A percentile compares a stretch with the other conserved stretches of the same genome.
Evolutionary conservation across 2,113 vertebrate genomes (phyloP).

Genomic region (Pterocles burchelli): DNA sequence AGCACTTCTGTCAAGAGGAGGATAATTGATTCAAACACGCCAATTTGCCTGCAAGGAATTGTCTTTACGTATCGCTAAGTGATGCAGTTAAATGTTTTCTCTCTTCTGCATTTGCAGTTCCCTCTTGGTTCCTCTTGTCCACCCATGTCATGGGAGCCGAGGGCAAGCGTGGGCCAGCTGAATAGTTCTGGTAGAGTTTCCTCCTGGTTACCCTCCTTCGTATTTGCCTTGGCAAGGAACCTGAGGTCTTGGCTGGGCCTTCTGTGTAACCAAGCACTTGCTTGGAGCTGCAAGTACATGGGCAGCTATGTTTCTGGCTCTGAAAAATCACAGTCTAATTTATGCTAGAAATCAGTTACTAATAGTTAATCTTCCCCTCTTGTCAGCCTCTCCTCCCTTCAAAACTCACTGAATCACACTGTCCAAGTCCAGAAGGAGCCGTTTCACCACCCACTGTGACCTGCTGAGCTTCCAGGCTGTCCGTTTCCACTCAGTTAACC

Average conservation of each 20-base stretch:
- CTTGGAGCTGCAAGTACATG: neutral
- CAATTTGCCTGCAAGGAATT: neutral
- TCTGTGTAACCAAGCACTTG: neutral
- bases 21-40: neutral
- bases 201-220: neutral
- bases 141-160: neutral
- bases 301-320: neutral
- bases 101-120: neutral
- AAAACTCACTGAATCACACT: neutral
- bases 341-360: neutral
- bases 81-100: neutral
- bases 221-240: neutral
- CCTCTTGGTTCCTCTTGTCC: neutral
- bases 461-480: neutral
- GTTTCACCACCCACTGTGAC: neutral
- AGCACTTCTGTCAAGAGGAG: neutral
- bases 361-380: neutral
- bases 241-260: neutral
- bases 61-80: neutral
- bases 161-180: accelerated
- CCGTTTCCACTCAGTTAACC: neutral
- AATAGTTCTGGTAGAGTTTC: neutral
- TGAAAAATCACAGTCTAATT: neutral
- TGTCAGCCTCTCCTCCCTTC: neutral
- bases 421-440: neutral